These are phyloP conservation scores for Trichacis sp. DNA, from an alignment of 2,888 invertebrate genomes.

Conservation along the genomic window DNA sequence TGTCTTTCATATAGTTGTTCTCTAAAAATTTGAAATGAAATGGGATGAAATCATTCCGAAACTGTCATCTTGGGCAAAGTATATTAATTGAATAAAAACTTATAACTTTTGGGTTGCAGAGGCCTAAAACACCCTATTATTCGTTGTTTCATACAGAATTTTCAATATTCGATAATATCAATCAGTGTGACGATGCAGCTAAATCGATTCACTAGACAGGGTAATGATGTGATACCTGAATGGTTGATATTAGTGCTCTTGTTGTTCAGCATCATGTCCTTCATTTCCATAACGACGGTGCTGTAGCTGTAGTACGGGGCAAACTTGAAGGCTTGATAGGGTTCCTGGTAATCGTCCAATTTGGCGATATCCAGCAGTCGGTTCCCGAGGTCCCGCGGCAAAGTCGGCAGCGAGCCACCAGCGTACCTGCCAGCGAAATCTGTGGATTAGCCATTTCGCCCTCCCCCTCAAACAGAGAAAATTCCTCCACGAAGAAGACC, in stretches of 20 bases:
- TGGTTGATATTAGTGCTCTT: constrained; percentile 64
- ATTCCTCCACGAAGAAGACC: constrained; percentile 39
- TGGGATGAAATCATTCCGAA: too few species aligned
- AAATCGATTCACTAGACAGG: too few species aligned
- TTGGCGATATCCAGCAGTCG: constrained; percentile 74
- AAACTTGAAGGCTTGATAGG: constrained; percentile 81
- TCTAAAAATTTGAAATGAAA: too few species aligned
- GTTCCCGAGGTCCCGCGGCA: constrained; percentile 71
- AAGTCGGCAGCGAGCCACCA: constrained; percentile 63
- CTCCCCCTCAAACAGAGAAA: constrained; percentile 27
- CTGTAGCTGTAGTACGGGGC: constrained; percentile 83
- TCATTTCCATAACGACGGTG: constrained; percentile 82
- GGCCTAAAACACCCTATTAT: too few species aligned
- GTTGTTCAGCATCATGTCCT: constrained; percentile 74
- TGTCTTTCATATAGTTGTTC: too few species aligned
- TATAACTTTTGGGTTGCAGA: too few species aligned
- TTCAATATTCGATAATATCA: too few species aligned
- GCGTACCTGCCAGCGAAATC: constrained; percentile 57
- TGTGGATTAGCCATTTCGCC: constrained; percentile 31
- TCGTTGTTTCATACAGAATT: too few species aligned
- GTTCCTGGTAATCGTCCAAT: constrained; percentile 83
- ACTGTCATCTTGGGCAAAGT: too few species aligned
- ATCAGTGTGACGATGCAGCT: too few species aligned
- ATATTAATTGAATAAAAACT: too few species aligned
- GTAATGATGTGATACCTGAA: constrained; percentile 51